Base-by-base conservation (phyloP, 2,888 invertebrate species). In the Plagodis pulveraria region DNA sequence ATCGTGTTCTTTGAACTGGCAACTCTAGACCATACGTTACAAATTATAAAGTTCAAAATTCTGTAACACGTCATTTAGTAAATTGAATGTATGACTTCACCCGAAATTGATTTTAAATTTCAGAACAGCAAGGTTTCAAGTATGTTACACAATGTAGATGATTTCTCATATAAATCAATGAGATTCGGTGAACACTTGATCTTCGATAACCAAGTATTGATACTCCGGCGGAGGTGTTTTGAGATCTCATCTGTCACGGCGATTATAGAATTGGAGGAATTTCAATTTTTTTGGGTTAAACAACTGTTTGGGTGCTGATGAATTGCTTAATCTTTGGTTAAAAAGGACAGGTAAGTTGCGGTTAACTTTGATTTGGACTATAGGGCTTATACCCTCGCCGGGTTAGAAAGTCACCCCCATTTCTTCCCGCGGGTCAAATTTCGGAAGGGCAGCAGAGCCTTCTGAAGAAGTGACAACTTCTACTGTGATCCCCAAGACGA, bases 111-210 rank as follows among this genome's bases (percentile, higher is more conserved):
- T 58, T 58, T 47, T 64, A 56, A 0, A 0, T 0, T n/a, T 0
- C 0, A 5, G 0, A 32, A 67, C 40, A 40, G 40, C 40, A 62
- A 36, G 45, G 50, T 35, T 36, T 53, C 6, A 40, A 52, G 63
- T 74, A 79, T 2, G 12, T 38, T 48, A 66, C 62, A 7, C 10
- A 7, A 49, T 36, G 6, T 33, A 9, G 32, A 58, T 73, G 73
- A 79, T 79, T 80, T 80, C 79, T 78, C 80, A 80, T 78, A 80
- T 80, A 80, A 80, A 80, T 80, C 80, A 80, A 79, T 80, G 78
- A 70, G 78, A 73, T 77, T 80, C 78, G 80, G 80, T 77, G 77
- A 73, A 74, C 72, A 73, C 74, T 74, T 77, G 80, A 80, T 79
- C 74, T 70, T 72, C 70, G 80, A 80, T 80, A 80, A 78, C 78